Evolutionary conservation across 2,888 invertebrate species (phyloP).

Genomic region (Idaea biselata): DNA sequence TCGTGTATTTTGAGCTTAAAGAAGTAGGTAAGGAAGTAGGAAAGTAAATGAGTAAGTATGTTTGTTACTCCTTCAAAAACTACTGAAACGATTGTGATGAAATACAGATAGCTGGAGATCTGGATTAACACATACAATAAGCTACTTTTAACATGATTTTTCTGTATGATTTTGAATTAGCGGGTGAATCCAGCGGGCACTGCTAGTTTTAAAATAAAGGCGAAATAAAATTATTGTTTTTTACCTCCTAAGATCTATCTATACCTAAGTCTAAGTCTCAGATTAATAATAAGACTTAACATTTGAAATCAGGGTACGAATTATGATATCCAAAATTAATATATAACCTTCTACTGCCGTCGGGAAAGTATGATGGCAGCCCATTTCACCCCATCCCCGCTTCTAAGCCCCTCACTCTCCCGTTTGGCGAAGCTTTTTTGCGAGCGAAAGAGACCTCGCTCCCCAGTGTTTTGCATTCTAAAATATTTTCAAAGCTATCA

Average conservation of each 20-base stretch:
- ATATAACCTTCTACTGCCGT: slow-evolving; percentile 71
- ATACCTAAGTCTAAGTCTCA: background rate
- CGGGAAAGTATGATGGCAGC: slow-evolving; percentile 72
- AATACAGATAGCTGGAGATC: too few species aligned
- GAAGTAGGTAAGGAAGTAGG: too few species aligned
- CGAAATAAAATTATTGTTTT: background rate
- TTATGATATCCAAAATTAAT: slow-evolving; percentile 72
- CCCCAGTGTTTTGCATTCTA: slow-evolving; percentile 74
- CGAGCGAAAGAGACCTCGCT: slow-evolving; percentile 77
- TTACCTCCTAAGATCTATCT: background rate
- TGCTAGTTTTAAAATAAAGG: too few species aligned
- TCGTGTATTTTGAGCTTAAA: too few species aligned
- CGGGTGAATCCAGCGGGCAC: too few species aligned
- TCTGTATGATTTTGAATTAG: too few species aligned
- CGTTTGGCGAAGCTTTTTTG: slow-evolving; percentile 70
- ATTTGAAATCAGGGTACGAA: slow-evolving; percentile 61
- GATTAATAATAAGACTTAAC: background rate
- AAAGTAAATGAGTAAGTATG: too few species aligned
- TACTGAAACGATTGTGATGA: too few species aligned
- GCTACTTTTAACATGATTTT: too few species aligned
- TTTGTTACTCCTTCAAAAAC: too few species aligned
- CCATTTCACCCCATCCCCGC: slow-evolving; percentile 49
- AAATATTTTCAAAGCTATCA: slow-evolving; percentile 69
- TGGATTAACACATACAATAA: too few species aligned
- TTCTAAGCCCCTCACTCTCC: slow-evolving; percentile 54